Conservation (phyloP, 1,140 invertebrate genomes). For the Gerris buenoi region DNA sequence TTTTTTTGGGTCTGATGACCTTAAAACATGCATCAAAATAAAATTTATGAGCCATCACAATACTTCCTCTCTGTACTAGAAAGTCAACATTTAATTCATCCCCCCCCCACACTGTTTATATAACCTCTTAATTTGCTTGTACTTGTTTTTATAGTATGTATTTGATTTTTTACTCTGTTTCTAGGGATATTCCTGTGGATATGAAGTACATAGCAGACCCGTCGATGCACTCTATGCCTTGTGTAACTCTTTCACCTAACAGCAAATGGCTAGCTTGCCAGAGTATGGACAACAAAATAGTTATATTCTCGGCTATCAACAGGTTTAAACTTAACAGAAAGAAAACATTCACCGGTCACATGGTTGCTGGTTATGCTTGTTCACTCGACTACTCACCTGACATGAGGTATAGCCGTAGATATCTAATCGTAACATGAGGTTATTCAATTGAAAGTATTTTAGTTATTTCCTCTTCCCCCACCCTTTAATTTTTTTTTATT, state of each 20-base stretch:
- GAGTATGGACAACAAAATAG: constrained; percentile 98
- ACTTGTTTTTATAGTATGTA: constrained; percentile 19
- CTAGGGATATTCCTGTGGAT: constrained; percentile 94
- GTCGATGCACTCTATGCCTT: constrained; percentile 97
- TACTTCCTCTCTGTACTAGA: no score
- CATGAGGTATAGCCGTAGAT: constrained; percentile 61
- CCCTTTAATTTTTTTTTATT: no score
- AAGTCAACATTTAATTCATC: no score
- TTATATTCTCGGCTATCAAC: constrained; percentile 94
- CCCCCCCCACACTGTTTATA: no score
- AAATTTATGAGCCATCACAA: no score
- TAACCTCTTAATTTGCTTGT: background rate
- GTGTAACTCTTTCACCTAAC: constrained; percentile 85
- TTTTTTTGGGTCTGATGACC: no score
- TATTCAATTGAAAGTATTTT: no score
- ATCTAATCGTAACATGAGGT: no score
- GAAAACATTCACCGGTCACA: constrained; percentile 95
- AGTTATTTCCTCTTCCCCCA: no score
- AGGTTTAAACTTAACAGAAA: constrained; percentile 94
- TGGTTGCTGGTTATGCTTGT: constrained; percentile 98
- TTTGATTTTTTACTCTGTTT: no score
- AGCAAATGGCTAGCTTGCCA: constrained; percentile 98
- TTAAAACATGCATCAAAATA: no score
- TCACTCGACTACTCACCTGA: constrained; percentile 94
- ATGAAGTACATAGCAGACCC: constrained; percentile 99